Evolutionary conservation across 35 echinoderm and acorn worm genomes (phyloP), one percentile per base, ranked within the genome.

Genomic region (Strongylocentrotus purpuratus): DNA sequence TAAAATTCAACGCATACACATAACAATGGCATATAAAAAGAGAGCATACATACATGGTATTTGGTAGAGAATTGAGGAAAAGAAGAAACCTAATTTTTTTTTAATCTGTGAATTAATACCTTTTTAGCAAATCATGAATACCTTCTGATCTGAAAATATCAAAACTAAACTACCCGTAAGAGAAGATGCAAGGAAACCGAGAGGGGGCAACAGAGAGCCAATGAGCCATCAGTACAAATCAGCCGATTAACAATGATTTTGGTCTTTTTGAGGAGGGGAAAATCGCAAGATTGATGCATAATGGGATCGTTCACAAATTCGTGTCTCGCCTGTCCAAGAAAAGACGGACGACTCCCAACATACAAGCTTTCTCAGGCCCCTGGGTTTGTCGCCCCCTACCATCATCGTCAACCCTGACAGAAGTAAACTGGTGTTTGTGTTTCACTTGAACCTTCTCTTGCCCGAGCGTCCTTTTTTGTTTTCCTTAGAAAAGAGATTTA

Each of bases 401-500:
- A n/a, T 78, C 6, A n/a, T 78, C 65, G 65, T n/a, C 28, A 78
- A 78, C 65, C 22, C 20, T 28, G n/a, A 78, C 65, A n/a, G 28
- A 78, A n/a, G 65, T 78, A 22, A 78, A 22, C 5, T 78, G 65
- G 65, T 78, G 20, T 17, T 70, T n/a, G 1, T 78, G 65, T 78
- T 78, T 78, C 65, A 78, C 65, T 78, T 78, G 65, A 22, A 22
- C 25, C 65, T 78, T 78, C 65, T 78, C 65, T 78, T 78, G 65
- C 20, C 65, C 4, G 65, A 78, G 65, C n/a, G 65, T 78, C 65
- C 65, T 28, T 78, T 78, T 41, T 50, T 50, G 8, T 50, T 78
- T 78, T 78, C 65, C 65, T 78, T 78, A 28, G 65, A 78, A 78
- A 78, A 78, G 65, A 78, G 65, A 78, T 78, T 71, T 78, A n/a